Conservation (phyloP, 2,797 vertebrate genomes). For the Caiman crocodilus region DNA sequence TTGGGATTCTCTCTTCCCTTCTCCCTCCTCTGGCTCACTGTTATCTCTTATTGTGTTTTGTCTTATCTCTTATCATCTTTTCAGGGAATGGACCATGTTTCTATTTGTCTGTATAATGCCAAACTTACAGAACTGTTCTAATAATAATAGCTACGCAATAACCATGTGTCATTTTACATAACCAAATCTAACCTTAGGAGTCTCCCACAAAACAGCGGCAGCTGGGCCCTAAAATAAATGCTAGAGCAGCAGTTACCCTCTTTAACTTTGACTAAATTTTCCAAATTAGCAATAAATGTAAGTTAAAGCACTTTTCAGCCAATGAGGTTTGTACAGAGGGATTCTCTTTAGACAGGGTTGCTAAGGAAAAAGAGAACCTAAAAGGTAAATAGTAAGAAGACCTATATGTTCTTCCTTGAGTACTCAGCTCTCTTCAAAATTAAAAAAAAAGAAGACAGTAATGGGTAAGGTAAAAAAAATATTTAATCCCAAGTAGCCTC, state of each 20-base stretch:
- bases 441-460: too few relatives aligned
- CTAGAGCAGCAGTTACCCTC: background rate
- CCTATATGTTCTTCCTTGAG: too few relatives aligned
- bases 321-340: background rate
- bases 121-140: background rate
- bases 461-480: too few relatives aligned
- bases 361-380: too few relatives aligned
- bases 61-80: background rate
- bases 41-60: background rate
- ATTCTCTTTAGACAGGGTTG: too few relatives aligned
- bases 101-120: rapidly evolving
- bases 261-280: background rate
- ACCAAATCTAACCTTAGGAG: background rate
- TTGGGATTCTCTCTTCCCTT: background rate
- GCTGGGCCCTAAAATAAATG: background rate
- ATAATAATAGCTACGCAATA: background rate
- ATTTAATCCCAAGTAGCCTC: too few relatives aligned
- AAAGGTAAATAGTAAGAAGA: too few relatives aligned
- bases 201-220: background rate
- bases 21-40: background rate
- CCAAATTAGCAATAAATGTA: background rate
- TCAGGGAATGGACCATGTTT: background rate
- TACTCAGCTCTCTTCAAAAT: too few relatives aligned
- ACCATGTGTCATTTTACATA: background rate
- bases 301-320: background rate